Conservation (phyloP, 1,140 invertebrate genomes). For the Drosophila pseudoananassae region DNA sequence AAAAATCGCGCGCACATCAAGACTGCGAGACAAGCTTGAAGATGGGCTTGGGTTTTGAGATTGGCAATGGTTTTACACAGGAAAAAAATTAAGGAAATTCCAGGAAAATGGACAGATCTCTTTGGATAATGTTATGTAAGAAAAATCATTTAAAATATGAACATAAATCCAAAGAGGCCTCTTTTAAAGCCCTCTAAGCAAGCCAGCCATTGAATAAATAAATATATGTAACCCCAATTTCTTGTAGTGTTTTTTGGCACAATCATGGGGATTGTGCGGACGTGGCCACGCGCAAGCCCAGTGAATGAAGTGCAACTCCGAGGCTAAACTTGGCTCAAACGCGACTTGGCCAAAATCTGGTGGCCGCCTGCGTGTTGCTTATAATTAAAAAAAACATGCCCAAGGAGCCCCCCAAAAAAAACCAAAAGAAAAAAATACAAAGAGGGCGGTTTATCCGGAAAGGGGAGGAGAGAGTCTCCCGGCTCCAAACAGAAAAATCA, state of each 20-base stretch:
- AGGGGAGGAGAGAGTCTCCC: neutral
- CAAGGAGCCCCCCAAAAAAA: slow-evolving; percentile 21
- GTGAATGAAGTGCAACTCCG: slow-evolving; percentile 40
- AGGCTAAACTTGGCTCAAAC: neutral
- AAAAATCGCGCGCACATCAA: slow-evolving; percentile 81
- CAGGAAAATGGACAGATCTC: neutral
- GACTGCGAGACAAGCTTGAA: slow-evolving; percentile 29
- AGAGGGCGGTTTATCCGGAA: neutral
- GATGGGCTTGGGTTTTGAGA: slow-evolving; percentile 20
- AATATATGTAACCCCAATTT: neutral
- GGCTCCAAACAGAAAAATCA: slow-evolving; percentile 58
- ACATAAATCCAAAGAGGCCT: too few relatives aligned
- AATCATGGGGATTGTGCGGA: slow-evolving; percentile 24
- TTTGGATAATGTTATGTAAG: too few relatives aligned
- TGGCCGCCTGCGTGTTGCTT: slow-evolving; percentile 79
- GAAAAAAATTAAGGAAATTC: neutral
- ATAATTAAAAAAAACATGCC: slow-evolving; percentile 82
- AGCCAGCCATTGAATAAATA: too few relatives aligned
- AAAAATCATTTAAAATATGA: too few relatives aligned
- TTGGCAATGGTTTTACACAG: slow-evolving; percentile 1
- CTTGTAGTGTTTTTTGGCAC: slow-evolving; percentile 6
- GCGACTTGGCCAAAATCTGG: slow-evolving; percentile 25
- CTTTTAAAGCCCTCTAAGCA: too few relatives aligned
- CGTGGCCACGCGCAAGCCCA: slow-evolving; percentile 77
- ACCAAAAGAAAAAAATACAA: neutral